A percentile compares a stretch with the other conserved stretches of the same genome.
phyloP scores from a whole-genome alignment of 2,113 vertebrate species.

The human (Homo sapiens) region GRCh38 chr2:40706001-40706500 shows the following conservation, averaged over 20 bases:
- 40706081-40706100: neutral
- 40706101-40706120: neutral
- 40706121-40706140: neutral
- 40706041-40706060: neutral
- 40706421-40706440: neutral
- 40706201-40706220: neutral
- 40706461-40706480: neutral
- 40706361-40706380: neutral
- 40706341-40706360: neutral
- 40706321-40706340: neutral
- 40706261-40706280: neutral
- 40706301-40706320: neutral
- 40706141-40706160: neutral
- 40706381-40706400: neutral
- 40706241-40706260: neutral
- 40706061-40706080: neutral
- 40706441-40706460: neutral
- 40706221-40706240: neutral
- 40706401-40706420: neutral
- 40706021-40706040: neutral
- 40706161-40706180: neutral
- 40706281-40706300: neutral
- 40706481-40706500: neutral
- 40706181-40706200: neutral
- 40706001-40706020: conserved; percentile 23